Conservation (phyloP, 1,140 invertebrate species). For the Drosophila serrata region DNA sequence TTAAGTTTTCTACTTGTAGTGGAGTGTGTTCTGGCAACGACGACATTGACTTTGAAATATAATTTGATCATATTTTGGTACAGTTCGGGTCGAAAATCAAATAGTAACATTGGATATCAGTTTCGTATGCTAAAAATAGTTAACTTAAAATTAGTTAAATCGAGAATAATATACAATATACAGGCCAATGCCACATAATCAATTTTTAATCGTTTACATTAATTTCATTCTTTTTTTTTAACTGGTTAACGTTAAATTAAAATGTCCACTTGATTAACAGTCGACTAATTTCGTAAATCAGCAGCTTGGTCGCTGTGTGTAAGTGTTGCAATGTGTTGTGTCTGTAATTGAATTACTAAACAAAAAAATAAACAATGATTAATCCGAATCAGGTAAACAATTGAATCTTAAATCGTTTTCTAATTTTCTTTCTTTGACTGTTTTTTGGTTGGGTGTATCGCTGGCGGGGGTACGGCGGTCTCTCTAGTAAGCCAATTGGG, state of each 20-base stretch:
- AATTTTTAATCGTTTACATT: constrained; percentile 18
- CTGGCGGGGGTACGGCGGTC: constrained; percentile 20
- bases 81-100: constrained; percentile 17
- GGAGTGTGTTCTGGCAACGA: constrained; percentile 48
- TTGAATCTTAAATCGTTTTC: constrained; percentile 28
- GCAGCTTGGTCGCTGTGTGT: constrained; percentile 3
- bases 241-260: constrained; percentile 15
- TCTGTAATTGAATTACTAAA: constrained; percentile 4
- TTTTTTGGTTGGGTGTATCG: constrained; percentile 42
- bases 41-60: constrained; percentile 39
- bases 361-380: constrained; percentile 18
- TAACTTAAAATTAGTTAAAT: constrained; percentile 80
- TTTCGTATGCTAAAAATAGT: constrained; percentile 38
- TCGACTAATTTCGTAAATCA: constrained; percentile 13
- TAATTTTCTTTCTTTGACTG: constrained; percentile 35
- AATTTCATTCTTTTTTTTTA: constrained; percentile 24
- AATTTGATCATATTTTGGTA: constrained; percentile 42
- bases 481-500: constrained; percentile 53
- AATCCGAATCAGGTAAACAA: constrained; percentile 61
- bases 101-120: constrained; percentile 32
- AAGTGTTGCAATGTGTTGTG: constrained; percentile 13
- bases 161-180: constrained; percentile 65
- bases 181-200: constrained; percentile 51
- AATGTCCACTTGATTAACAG: constrained; percentile 1
- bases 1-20: constrained; percentile 54